phyloP scores from a whole-genome alignment of 2,888 invertebrate species.

The Xiphydria camelus region DNA sequence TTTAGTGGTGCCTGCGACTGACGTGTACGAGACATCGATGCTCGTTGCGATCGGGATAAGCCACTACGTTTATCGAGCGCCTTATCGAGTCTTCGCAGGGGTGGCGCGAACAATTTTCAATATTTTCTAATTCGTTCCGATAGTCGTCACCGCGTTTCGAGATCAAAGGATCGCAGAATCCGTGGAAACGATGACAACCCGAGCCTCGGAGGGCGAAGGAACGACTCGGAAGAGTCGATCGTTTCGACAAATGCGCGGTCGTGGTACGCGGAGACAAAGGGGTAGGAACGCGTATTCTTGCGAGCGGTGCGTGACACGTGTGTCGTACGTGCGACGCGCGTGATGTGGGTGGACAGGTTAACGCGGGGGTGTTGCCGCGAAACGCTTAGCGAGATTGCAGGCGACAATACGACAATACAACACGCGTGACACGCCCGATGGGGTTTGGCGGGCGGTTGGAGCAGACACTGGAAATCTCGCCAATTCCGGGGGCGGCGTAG shows the following conservation, averaged over 20 bases:
- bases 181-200: constrained; percentile 5
- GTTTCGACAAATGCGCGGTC: no score
- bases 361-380: constrained; percentile 43
- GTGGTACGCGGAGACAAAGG: no score
- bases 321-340: constrained; percentile 28
- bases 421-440: constrained; percentile 56
- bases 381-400: constrained; percentile 58
- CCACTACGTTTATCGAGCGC: no score
- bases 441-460: constrained; percentile 33
- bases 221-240: no score
- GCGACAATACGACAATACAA: constrained; percentile 56
- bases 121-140: constrained; percentile 10
- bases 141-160: constrained; percentile 6
- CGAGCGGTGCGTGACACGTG: no score
- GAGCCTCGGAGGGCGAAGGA: neutral
- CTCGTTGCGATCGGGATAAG: no score
- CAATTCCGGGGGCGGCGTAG: constrained; percentile 53
- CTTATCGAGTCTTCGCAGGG: no score
- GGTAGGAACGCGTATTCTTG: neutral
- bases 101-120: constrained; percentile 21
- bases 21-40: constrained; percentile 50
- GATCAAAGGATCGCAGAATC: neutral
- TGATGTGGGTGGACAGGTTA: constrained; percentile 25
- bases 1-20: constrained; percentile 55
- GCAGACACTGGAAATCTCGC: constrained; percentile 56